Base-by-base conservation (phyloP, 2,888 invertebrate species). In the Hydropsyche betteni region DNA sequence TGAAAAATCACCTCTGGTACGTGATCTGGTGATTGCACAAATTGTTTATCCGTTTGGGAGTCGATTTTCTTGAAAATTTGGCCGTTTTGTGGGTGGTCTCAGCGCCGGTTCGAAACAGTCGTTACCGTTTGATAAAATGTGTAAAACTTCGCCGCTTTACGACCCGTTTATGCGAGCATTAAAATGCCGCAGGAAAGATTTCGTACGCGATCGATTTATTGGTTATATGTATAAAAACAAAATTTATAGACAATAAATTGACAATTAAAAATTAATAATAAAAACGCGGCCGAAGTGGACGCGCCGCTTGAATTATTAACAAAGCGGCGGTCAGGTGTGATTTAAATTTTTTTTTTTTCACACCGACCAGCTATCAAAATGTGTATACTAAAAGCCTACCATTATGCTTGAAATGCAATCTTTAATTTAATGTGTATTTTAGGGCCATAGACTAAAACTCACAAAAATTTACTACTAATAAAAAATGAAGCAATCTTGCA, bases 11-110 rank as follows among this genome's bases (percentile, higher is more conserved):
- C 52, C 44, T 53, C 69, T 7, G 24, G 10, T 50, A 73, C 77
- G 77, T 77, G 77, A 77, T 69, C 50, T 72, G 72, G 69, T 75
- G 55, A 5, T 3, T 12, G 64, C 34, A 36, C 24, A 61, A 36
- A 64, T 10, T 5, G 24, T 16, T 58, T 58, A 16, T 58, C 16
- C 24, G 8, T 16, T 58, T 16, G 16, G 4, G 24, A 14, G 14
- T 58, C 8, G 10, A 44, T 44, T 58, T 16, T 16, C 24, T 16
- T 3, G 24, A 58, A 24, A 14, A 24, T 58, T 53, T 61, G 55
- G 55, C 14, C 10, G 16, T 24, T 33, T 36, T 12, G 16, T 64
- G 64, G 36, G 64, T 64, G 34, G 64, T 64, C 64, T 10, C 4
- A 1, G 36, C 36, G 64, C 61, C 16, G 34, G 12, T 36, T n/a